Conservation (phyloP, 2,113 vertebrate genomes). For the Tamias sibiricus region DNA sequence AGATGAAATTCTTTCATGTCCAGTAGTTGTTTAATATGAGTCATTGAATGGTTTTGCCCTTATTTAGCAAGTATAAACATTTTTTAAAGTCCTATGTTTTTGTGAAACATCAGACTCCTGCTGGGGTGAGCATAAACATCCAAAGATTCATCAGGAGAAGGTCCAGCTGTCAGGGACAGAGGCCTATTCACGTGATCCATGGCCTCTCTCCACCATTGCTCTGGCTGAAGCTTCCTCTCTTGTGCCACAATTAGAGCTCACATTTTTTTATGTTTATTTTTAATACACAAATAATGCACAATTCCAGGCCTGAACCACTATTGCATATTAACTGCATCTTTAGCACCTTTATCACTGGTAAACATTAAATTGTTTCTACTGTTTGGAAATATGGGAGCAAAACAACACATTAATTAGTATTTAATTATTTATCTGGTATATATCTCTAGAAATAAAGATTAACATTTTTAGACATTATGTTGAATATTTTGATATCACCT, state of each 20-base stretch:
- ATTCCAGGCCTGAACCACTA: background rate
- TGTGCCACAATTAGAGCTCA: background rate
- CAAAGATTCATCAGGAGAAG: background rate
- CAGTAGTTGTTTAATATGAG: background rate
- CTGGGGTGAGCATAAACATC: background rate
- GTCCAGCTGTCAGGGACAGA: no score
- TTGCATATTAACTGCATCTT: background rate
- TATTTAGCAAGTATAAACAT: background rate
- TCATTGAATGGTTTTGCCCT: background rate
- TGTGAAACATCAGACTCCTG: background rate
- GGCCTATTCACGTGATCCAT: no score
- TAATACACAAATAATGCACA: background rate
- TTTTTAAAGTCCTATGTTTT: background rate
- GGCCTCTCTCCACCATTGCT: background rate
- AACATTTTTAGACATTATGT: background rate
- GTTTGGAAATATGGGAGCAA: background rate
- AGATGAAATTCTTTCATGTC: background rate
- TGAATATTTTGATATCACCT: background rate
- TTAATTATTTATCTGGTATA: background rate
- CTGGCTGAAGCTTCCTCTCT: background rate
- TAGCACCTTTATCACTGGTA: background rate
- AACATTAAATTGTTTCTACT: background rate
- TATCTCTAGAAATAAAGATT: background rate
- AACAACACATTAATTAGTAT: background rate
- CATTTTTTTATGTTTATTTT: background rate